These are phyloP conservation scores for Drosophila parvula DNA, from an alignment of 1,140 invertebrate genomes.

Conservation along the genomic window DNA sequence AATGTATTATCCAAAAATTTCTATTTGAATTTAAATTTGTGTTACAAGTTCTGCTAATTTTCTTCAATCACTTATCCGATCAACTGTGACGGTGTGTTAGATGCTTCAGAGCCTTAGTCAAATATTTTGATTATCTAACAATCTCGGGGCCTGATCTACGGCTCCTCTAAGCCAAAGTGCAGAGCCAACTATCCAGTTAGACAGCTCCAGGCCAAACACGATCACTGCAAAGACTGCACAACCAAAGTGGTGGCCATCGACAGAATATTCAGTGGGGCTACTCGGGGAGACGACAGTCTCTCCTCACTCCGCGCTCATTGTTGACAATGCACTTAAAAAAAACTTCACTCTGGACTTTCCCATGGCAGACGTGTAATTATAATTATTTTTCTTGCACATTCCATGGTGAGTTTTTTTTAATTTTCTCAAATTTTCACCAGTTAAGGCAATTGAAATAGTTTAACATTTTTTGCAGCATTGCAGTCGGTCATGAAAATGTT, in stretches of 20 bases:
- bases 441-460: slow-evolving; percentile 36
- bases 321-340: slow-evolving; percentile 47
- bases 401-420: slow-evolving; percentile 15
- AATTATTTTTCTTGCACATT: slow-evolving; percentile 48
- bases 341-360: slow-evolving; percentile 47
- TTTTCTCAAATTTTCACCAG: slow-evolving; percentile 28
- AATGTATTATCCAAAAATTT: background rate
- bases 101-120: slow-evolving; percentile 2
- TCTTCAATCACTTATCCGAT: background rate
- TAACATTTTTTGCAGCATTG: slow-evolving; percentile 32
- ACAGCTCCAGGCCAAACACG: slow-evolving; percentile 46
- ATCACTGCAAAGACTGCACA: slow-evolving; percentile 33
- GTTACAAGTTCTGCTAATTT: background rate
- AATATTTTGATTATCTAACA: slow-evolving; percentile 25
- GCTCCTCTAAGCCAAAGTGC: background rate
- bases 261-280: slow-evolving; percentile 27
- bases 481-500: slow-evolving; percentile 21
- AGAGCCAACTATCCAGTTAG: slow-evolving; percentile 44
- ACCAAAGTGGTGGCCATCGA: slow-evolving; percentile 29
- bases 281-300: slow-evolving; percentile 2
- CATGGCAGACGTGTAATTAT: slow-evolving; percentile 51
- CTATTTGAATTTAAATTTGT: background rate
- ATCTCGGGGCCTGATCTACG: background rate
- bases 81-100: background rate
- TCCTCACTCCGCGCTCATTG: slow-evolving; percentile 2